Conservation (phyloP, 2,888 invertebrate genomes). For the Cyclophora albipunctata region DNA sequence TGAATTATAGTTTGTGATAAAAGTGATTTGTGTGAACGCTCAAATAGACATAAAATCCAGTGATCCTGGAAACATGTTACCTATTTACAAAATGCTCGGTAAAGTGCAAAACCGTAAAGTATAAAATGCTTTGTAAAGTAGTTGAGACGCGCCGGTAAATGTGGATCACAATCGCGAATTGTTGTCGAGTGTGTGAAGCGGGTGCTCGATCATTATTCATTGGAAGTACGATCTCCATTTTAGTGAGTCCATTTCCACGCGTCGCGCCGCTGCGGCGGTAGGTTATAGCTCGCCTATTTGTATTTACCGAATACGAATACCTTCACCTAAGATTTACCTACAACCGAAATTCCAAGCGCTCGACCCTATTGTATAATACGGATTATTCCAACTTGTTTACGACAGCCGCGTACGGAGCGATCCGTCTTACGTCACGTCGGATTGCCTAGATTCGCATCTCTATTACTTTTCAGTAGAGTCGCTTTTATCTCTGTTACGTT, state of each 20-base stretch:
- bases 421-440: constrained; percentile 33
- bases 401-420: constrained; percentile 22
- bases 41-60: constrained; percentile 3
- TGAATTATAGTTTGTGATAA: constrained; percentile 26
- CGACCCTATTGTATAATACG: constrained; percentile 34
- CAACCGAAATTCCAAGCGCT: constrained; percentile 28
- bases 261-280: constrained; percentile 15
- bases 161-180: constrained; percentile 13
- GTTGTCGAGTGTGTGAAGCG: constrained; percentile 23
- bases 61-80: not conserved
- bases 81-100: too few species aligned
- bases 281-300: constrained; percentile 25
- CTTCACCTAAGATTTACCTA: constrained; percentile 19
- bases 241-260: constrained; percentile 31
- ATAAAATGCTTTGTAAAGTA: not conserved
- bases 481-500: constrained; percentile 29
- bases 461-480: constrained; percentile 20
- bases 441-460: constrained; percentile 27
- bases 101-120: too few species aligned
- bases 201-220: constrained; percentile 40
- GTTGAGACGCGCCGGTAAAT: constrained; percentile 4
- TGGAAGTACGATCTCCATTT: constrained; percentile 34
- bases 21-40: constrained; percentile 19
- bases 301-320: constrained; percentile 25
- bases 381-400: constrained; percentile 37